A percentile compares a stretch with the other conserved stretches of the same genome.
These are phyloP conservation scores for Cephalotes varians DNA, from an alignment of 2,888 invertebrate species.

Conservation along the genomic window DNA sequence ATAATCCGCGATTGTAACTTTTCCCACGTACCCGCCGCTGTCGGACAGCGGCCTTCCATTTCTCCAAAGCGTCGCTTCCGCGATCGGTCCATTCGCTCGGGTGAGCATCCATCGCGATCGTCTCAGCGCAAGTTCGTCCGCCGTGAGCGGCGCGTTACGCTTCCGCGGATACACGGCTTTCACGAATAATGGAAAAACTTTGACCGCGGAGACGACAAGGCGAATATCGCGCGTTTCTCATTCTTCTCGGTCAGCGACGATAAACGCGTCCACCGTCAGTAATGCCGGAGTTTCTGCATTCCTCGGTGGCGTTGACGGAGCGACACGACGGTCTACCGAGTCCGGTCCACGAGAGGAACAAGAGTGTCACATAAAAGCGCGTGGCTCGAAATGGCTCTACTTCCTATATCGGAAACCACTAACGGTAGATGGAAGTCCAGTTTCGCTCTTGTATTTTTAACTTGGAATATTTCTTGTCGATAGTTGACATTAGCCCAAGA, in stretches of 20 bases:
- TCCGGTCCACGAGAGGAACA: constrained; percentile 10
- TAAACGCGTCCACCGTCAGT: constrained; percentile 16
- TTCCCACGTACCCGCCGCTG: constrained; percentile 15
- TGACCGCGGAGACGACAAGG: neutral
- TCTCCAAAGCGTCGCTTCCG: constrained; percentile 9
- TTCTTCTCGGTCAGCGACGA: constrained; percentile 52
- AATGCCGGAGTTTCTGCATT: constrained; percentile 51
- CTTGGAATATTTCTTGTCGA: constrained; percentile 38
- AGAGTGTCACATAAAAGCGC: constrained; percentile 33
- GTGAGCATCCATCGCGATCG: neutral
- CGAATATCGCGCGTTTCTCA: constrained; percentile 32
- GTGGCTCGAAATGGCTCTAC: constrained; percentile 23
- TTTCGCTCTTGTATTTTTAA: constrained; percentile 39
- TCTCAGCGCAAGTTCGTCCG: neutral
- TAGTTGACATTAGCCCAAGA: constrained; percentile 5
- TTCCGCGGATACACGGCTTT: constrained; percentile 33
- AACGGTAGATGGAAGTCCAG: constrained; percentile 35
- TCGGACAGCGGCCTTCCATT: constrained; percentile 32
- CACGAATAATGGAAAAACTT: constrained; percentile 64
- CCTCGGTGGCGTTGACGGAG: constrained; percentile 48
- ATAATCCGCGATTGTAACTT: constrained; percentile 43
- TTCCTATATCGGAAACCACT: constrained; percentile 50
- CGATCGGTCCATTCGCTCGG: constrained; percentile 31
- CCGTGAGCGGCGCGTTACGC: neutral
- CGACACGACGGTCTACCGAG: neutral